phyloP scores from a whole-genome alignment of 2,113 vertebrate species.

The Tupaia tana region DNA sequence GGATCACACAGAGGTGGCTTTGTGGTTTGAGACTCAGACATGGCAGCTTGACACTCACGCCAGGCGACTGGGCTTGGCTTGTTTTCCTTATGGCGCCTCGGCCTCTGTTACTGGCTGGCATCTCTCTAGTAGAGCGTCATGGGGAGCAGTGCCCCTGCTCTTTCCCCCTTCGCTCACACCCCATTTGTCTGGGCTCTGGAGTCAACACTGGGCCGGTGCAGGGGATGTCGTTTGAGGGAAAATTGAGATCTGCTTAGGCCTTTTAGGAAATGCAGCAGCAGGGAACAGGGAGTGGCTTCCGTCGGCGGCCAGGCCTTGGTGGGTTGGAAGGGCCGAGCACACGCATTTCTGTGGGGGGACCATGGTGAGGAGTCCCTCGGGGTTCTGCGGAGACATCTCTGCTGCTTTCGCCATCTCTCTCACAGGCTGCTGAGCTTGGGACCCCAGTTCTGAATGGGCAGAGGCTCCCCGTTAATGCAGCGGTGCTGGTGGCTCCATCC shows the following conservation, averaged over 20 bases:
- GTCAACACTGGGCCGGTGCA: not conserved
- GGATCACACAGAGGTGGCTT: too few relatives aligned
- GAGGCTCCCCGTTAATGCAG: not conserved
- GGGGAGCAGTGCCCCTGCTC: too few relatives aligned
- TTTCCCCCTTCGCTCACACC: not conserved
- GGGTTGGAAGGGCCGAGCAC: too few relatives aligned
- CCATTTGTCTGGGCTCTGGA: not conserved
- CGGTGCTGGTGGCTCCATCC: not conserved
- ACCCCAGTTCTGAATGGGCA: not conserved
- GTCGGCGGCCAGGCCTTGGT: not conserved
- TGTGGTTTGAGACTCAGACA: too few relatives aligned
- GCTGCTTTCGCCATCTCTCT: not conserved
- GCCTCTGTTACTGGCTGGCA: not conserved
- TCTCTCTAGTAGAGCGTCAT: not conserved
- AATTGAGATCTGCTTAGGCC: not conserved
- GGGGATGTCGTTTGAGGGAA: fast-evolving
- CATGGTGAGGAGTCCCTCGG: fast-evolving
- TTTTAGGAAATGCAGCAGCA: not conserved
- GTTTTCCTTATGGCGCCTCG: not conserved
- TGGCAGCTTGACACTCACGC: too few relatives aligned
- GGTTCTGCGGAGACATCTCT: not conserved
- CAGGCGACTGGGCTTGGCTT: too few relatives aligned
- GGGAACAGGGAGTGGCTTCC: not conserved
- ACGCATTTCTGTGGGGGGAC: not conserved
- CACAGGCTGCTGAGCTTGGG: not conserved